These are phyloP conservation scores for Phoebastria nigripes DNA, from an alignment of 2,797 vertebrate genomes.

Conservation along the genomic window DNA sequence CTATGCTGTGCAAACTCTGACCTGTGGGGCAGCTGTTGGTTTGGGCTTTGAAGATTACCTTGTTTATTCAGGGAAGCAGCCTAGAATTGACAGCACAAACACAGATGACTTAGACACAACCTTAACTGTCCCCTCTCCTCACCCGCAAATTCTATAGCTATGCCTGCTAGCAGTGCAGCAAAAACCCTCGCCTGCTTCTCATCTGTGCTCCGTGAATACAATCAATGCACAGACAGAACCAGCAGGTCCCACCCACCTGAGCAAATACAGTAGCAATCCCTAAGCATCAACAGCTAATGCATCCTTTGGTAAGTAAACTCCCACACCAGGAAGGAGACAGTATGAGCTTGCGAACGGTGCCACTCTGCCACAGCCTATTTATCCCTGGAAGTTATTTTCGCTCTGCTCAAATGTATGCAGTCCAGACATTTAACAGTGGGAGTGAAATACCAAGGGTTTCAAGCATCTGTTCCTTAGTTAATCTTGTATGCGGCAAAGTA, in stretches of 20 bases:
- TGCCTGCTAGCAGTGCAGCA: background rate
- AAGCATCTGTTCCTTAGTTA: conserved; percentile 48
- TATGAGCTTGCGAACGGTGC: background rate
- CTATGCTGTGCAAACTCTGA: background rate
- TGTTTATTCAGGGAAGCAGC: background rate
- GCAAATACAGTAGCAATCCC: background rate
- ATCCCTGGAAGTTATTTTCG: conserved; percentile 8
- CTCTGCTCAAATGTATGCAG: conserved; percentile 21
- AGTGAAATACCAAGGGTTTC: conserved; percentile 41
- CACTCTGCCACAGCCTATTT: conserved; percentile 22
- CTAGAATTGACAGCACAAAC: background rate
- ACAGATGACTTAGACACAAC: background rate
- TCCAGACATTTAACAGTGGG: conserved; percentile 10
- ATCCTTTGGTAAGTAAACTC: background rate
- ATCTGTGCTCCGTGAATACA: background rate
- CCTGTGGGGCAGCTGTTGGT: background rate
- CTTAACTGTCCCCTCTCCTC: background rate
- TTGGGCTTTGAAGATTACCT: background rate
- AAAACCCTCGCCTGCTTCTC: background rate
- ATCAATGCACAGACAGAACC: background rate
- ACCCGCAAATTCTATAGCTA: background rate
- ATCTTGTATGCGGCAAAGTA: background rate
- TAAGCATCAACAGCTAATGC: background rate
- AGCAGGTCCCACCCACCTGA: background rate
- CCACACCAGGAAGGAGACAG: background rate